These are phyloP conservation scores for Gymnoscopelus microlampas DNA, from an alignment of 2,797 vertebrate genomes.

Conservation along the genomic window DNA sequence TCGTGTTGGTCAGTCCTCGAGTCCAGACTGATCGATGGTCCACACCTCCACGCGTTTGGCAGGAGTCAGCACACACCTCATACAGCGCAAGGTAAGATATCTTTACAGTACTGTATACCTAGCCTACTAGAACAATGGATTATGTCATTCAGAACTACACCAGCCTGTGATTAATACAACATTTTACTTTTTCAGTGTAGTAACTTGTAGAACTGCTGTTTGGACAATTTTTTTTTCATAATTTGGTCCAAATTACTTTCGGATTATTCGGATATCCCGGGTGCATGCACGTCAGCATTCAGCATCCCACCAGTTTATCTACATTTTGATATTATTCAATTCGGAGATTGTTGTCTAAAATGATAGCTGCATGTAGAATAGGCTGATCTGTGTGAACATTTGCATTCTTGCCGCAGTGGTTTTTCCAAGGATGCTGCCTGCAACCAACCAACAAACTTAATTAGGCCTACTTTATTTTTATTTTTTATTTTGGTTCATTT, in stretches of 20 bases:
- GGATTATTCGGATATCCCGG: neutral
- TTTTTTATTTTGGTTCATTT: too few relatives aligned
- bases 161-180: neutral
- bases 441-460: too few relatives aligned
- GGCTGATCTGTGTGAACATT: constrained; percentile 6
- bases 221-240: neutral
- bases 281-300: too few relatives aligned
- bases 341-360: too few relatives aligned
- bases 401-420: constrained; percentile 44
- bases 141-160: too few relatives aligned
- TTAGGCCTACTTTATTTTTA: too few relatives aligned
- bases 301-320: too few relatives aligned
- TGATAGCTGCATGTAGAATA: too few relatives aligned
- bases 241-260: neutral
- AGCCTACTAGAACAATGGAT: too few relatives aligned
- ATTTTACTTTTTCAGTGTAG: neutral
- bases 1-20: too few relatives aligned
- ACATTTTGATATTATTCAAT: neutral
- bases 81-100: constrained; percentile 68
- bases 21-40: neutral
- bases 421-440: constrained; percentile 24
- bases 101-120: constrained; percentile 5
- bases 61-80: constrained; percentile 68
- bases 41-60: constrained; percentile 61
- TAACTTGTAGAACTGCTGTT: neutral